phyloP scores from a whole-genome alignment of 1,140 invertebrate genomes.

The Scaptodrosophila lebanonensis region DNA sequence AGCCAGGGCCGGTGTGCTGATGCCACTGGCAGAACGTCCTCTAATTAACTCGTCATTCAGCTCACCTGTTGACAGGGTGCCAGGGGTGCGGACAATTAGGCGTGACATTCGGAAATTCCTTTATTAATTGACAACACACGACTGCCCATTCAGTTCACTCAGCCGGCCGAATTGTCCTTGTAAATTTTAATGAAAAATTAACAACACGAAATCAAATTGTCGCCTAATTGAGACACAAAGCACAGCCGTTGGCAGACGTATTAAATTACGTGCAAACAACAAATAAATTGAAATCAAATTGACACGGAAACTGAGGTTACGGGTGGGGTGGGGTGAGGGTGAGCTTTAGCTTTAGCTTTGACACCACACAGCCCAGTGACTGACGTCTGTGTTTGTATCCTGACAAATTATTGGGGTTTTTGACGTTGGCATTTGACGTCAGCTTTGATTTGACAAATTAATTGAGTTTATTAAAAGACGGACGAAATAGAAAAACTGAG shows the following conservation, averaged over 20 bases:
- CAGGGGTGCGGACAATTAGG: slow-evolving; percentile 23
- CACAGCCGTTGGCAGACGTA: slow-evolving; percentile 21
- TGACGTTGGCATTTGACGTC: slow-evolving; percentile 56
- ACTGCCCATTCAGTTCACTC: slow-evolving; percentile 30
- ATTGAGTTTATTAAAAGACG: slow-evolving; percentile 44
- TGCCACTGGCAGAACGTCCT: background rate
- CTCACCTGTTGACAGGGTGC: slow-evolving; percentile 54
- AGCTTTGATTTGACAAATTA: slow-evolving; percentile 67
- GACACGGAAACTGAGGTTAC: slow-evolving; percentile 14
- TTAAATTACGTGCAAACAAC: slow-evolving; percentile 67
- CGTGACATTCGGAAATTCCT: slow-evolving; percentile 46
- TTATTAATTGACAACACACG: slow-evolving; percentile 67
- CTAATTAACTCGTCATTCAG: slow-evolving; percentile 1
- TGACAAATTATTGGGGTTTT: slow-evolving; percentile 58
- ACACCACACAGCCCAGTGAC: too few species aligned
- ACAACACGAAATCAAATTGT: slow-evolving; percentile 70
- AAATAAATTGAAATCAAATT: slow-evolving; percentile 44
- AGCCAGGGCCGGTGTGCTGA: too few species aligned
- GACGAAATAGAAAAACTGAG: background rate
- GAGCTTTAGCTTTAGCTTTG: too few species aligned
- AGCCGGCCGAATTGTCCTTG: slow-evolving; percentile 29
- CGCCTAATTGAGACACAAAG: slow-evolving; percentile 69
- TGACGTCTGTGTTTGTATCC: slow-evolving; percentile 21
- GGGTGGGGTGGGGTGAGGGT: background rate
- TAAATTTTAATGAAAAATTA: slow-evolving; percentile 71